Conservation (phyloP, 2,888 invertebrate genomes). For the Dasysyrphus tricinctus region DNA sequence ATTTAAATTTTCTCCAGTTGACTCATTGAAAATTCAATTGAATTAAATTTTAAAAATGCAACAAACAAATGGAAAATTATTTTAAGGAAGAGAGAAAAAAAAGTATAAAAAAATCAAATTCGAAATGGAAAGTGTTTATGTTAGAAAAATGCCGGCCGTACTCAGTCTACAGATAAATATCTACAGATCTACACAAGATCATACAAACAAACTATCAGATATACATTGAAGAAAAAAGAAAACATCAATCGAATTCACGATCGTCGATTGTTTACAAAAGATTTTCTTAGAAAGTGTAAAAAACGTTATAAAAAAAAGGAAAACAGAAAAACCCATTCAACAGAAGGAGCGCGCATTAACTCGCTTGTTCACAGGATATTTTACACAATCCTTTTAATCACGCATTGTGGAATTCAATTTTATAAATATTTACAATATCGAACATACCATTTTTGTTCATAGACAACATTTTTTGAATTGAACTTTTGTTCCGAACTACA, state of each 20-base stretch:
- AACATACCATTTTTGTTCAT: constrained; percentile 1
- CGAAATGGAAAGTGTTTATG: constrained; percentile 73
- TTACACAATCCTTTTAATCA: constrained; percentile 57
- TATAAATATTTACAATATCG: constrained; percentile 62
- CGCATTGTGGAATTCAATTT: constrained; percentile 13
- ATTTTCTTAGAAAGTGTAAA: constrained; percentile 40
- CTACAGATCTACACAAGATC: constrained; percentile 36
- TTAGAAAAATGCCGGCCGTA: constrained; percentile 47
- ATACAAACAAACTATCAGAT: constrained; percentile 67
- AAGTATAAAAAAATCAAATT: constrained; percentile 25
- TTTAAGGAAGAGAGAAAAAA: not conserved
- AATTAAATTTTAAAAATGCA: constrained; percentile 2
- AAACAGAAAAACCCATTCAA: not conserved
- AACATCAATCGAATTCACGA: constrained; percentile 71
- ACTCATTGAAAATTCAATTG: not conserved
- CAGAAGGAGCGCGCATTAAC: constrained; percentile 12
- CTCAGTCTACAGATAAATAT: constrained; percentile 21
- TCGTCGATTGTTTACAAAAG: constrained; percentile 60
- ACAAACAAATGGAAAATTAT: constrained; percentile 20
- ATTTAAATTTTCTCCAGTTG: not conserved
- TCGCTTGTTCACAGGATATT: constrained; percentile 56
- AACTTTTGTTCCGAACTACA: constrained; percentile 21
- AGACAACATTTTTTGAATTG: constrained; percentile 54
- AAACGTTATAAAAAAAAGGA: constrained; percentile 26
- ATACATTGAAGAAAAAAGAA: constrained; percentile 51